Evolutionary conservation across 2,113 vertebrate genomes (phyloP), one percentile per base, ranked within the genome.

Genomic region (Turdus rufiventris): DNA sequence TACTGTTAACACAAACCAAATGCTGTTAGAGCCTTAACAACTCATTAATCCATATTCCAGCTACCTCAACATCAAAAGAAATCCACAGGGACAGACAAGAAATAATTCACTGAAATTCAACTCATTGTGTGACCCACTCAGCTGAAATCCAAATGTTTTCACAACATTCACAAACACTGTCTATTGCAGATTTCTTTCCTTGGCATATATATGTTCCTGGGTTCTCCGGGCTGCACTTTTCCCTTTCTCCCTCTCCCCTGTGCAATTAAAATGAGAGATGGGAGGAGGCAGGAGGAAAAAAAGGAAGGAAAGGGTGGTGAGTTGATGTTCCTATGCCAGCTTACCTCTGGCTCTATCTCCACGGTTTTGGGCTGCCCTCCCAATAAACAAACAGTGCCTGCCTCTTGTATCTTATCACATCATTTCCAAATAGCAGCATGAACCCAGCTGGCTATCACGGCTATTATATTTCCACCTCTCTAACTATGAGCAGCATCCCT

Each of bases 261-360:
- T 74, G 40, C 60, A 84, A 63, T 56, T 67, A 77, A 31, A 91
- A 42, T 3, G 12, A 14, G 81, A 94, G 63, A 51, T 86, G 63
- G 12, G 8, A 38, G 12, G 45, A 91, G 45, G 50, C 61, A 96
- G 25, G 26, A 65, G 31, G 20, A 70, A 20, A 67, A 63, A 83
- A 91, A 75, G 72, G 83, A 95, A 96, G 85, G 94, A 88, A 93
- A 94, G 83, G 88, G 83, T 48, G 56, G 67, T 20, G 71, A 76
- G 77, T n/a, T 31, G 80, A 72, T 85, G 31, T 67, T 78, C 63
- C 75, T 43, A 54, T 15, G 13, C 68, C 16, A 45, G 38, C 14
- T 89, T 81, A 82, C 66, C 74, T 68, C 70, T 60, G 71, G 76
- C n/a, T 82, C 33, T n/a, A 10, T 23, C 84, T 92, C 74, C 50